These are phyloP conservation scores for Caradrina clavipalpis DNA, from an alignment of 2,888 invertebrate species.

Conservation along the genomic window DNA sequence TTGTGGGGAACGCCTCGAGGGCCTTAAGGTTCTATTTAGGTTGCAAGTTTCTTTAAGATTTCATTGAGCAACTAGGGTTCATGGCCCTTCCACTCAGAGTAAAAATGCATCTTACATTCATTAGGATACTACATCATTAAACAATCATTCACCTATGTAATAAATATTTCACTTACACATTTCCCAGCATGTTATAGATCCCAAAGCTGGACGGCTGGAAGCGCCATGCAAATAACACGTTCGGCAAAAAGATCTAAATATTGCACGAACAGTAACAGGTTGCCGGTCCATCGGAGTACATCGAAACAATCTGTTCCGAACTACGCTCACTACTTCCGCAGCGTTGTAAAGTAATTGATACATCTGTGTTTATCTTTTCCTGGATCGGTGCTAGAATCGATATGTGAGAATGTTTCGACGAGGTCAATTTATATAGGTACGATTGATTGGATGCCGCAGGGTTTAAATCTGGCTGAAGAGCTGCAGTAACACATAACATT, in stretches of 20 bases:
- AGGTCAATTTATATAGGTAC: not conserved
- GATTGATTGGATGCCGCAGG: no score
- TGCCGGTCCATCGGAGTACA: constrained; percentile 43
- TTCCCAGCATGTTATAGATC: not conserved
- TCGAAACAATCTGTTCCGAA: constrained; percentile 45
- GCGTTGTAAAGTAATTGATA: constrained; percentile 38
- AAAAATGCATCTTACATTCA: not conserved
- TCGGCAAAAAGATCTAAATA: constrained; percentile 42
- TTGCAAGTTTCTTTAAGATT: no score
- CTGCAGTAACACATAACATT: no score
- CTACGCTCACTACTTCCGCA: constrained; percentile 20
- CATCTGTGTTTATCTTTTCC: constrained; percentile 27
- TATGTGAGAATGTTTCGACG: not conserved
- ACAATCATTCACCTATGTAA: no score
- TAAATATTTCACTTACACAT: not conserved
- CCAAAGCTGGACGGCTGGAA: constrained; percentile 4
- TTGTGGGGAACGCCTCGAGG: no score
- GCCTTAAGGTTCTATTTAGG: no score
- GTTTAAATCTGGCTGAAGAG: no score
- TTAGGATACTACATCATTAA: no score
- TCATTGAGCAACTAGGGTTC: no score
- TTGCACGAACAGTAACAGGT: constrained; percentile 49
- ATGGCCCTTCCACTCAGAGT: not conserved
- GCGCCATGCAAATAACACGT: constrained; percentile 22
- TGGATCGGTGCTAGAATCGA: constrained; percentile 11